Percentiles rank a stretch among this genome's conserved stretches.
These are phyloP conservation scores for Alloplasta piceator DNA, from an alignment of 2,888 invertebrate genomes.

Conservation along the genomic window DNA sequence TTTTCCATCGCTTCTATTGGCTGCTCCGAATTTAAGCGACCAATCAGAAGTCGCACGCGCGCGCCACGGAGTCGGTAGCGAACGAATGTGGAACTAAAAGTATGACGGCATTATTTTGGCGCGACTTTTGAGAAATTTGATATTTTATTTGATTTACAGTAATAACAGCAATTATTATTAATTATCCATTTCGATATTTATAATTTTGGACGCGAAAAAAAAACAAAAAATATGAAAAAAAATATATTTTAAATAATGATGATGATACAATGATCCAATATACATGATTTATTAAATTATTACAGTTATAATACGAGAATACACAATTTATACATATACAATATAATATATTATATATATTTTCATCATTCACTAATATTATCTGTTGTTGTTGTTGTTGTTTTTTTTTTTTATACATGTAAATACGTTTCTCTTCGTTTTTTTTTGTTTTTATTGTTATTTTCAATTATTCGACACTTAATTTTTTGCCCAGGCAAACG, in stretches of 20 bases:
- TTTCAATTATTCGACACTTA: conserved; percentile 64
- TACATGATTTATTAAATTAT: conserved; percentile 80
- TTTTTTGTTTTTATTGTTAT: conserved; percentile 63
- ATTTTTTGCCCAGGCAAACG: conserved; percentile 59
- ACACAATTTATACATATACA: conserved; percentile 80
- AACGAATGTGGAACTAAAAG: background rate
- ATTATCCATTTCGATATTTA: too few relatives aligned
- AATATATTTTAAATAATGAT: too few relatives aligned
- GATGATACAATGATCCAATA: conserved; percentile 71
- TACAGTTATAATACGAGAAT: conserved; percentile 79
- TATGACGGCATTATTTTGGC: background rate
- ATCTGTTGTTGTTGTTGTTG: conserved; percentile 56
- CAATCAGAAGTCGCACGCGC: too few relatives aligned
- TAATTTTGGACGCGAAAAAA: too few relatives aligned
- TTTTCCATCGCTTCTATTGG: too few relatives aligned
- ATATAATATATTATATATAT: conserved; percentile 78
- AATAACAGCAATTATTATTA: too few relatives aligned
- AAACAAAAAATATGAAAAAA: too few relatives aligned
- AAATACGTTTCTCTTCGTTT: conserved; percentile 64
- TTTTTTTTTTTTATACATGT: conserved; percentile 68
- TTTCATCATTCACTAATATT: conserved; percentile 64
- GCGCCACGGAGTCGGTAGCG: too few relatives aligned
- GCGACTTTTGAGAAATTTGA: background rate
- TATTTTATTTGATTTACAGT: too few relatives aligned
- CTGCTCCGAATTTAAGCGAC: too few relatives aligned